A percentile compares a stretch with the other conserved stretches of the same genome.
These are phyloP conservation scores for Coleophora flavipennella DNA, from an alignment of 2,888 invertebrate species.

Conservation along the genomic window DNA sequence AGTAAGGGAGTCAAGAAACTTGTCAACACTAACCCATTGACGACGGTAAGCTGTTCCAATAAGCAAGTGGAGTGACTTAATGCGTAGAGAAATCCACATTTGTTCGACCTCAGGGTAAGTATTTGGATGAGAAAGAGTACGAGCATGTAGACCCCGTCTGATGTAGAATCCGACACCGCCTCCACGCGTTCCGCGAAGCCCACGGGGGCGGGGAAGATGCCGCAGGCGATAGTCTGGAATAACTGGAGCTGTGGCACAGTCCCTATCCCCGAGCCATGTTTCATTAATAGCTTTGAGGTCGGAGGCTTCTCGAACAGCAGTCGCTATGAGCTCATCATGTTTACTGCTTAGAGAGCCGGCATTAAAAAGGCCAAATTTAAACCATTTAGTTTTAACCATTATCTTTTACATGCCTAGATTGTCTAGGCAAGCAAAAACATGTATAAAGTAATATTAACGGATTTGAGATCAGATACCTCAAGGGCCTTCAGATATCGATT, in stretches of 20 bases:
- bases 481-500: no score
- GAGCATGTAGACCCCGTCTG: not conserved
- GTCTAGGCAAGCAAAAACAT: no score
- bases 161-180: conserved; percentile 4
- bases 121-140: not conserved
- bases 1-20: conserved; percentile 2
- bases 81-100: conserved; percentile 1
- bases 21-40: conserved; percentile 2
- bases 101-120: conserved; percentile 2
- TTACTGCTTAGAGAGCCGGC: no score
- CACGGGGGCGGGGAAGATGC: not conserved
- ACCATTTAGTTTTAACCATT: no score
- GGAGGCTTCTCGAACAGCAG: not conserved
- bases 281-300: conserved; percentile 3
- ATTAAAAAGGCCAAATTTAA: no score
- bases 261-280: not conserved
- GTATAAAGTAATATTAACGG: no score
- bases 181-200: not conserved
- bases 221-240: not conserved
- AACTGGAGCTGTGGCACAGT: not conserved
- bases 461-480: no score
- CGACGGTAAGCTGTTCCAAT: conserved; percentile 8
- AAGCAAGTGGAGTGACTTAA: not conserved
- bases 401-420: no score
- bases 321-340: not conserved